Base-by-base conservation (phyloP, 2,888 invertebrate species). In the Latheticus oryzae region DNA sequence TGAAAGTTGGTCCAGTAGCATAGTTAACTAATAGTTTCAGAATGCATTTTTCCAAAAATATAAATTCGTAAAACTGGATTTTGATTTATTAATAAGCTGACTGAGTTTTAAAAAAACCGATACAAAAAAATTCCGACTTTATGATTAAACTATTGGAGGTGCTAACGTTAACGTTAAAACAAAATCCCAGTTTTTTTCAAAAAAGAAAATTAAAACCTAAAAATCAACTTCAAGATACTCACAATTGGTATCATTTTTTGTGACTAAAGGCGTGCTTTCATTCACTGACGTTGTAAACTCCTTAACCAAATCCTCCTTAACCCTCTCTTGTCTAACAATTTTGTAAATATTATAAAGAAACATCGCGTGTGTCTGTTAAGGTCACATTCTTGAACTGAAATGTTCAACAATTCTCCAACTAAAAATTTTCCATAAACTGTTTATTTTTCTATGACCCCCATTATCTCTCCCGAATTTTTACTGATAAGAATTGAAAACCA, bases 261-360 rank as follows among this genome's bases (percentile, higher is more conserved):
- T 19, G 8, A 40, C 19, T 3, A 30, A 16, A 7, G 12, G 32
- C 2, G 30, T 28, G 0, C 19, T 38, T 40, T 51, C 51, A 21
- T 38, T 30, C 1, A 40, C 17, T 4, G 21, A 8, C 4, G 11
- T 24, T 16, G 5, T 17, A 28, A 7, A 33, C 3, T 33, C 16
- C 23, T 9, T 9, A 13, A 21, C 16, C 8, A 30, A 28, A 3
- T 30, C 3, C 1, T 7, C 35, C 19, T 24, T 33, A 8, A 24
- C 28, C 8, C 19, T 26, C n/a, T 51, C 30, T 17, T 28, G 19
- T 7, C 12, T n/a, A 17, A 51, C 2, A 13, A 38, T 51, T 9
- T 51, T 38, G 51, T 51, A 51, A 17, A 51, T 8, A 30, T 51
- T 51, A 30, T 51, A 51, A 11, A 38, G 17, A 15, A 51, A 51